A percentile compares a stretch with the other conserved stretches of the same genome.
These are phyloP conservation scores for Synaphobranchus kaupii DNA, from an alignment of 2,797 vertebrate species.

Conservation along the genomic window DNA sequence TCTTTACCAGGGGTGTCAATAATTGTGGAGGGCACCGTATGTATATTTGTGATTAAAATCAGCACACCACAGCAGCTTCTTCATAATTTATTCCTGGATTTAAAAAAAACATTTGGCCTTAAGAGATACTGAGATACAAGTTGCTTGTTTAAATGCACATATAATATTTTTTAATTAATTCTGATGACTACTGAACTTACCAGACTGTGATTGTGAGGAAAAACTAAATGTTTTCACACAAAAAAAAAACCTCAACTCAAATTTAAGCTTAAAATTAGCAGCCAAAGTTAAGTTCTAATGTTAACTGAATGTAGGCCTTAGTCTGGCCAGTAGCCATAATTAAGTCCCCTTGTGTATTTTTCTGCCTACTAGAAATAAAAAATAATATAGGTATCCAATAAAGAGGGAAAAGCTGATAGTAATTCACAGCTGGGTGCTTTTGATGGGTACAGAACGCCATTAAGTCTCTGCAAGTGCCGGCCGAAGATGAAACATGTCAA, in stretches of 20 bases:
- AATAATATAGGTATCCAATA: background rate
- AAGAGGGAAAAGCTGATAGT: background rate
- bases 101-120: too few species aligned
- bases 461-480: background rate
- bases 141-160: background rate
- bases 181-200: background rate
- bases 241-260: background rate
- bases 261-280: background rate
- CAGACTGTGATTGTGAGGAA: background rate
- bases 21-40: too few species aligned
- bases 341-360: background rate
- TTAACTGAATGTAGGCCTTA: background rate
- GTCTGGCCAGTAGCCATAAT: background rate
- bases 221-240: too few species aligned
- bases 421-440: constrained; percentile 13
- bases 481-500: background rate
- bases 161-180: background rate
- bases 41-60: too few species aligned
- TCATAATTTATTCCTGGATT: too few species aligned
- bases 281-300: background rate
- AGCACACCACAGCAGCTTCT: too few species aligned
- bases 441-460: background rate
- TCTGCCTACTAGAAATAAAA: too few species aligned
- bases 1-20: too few species aligned
- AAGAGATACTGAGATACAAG: too few species aligned